A percentile compares a stretch with the other conserved stretches of the same genome.
These are phyloP conservation scores for Knipowitschia caucasica DNA, from an alignment of 2,797 vertebrate species.

Conservation along the genomic window DNA sequence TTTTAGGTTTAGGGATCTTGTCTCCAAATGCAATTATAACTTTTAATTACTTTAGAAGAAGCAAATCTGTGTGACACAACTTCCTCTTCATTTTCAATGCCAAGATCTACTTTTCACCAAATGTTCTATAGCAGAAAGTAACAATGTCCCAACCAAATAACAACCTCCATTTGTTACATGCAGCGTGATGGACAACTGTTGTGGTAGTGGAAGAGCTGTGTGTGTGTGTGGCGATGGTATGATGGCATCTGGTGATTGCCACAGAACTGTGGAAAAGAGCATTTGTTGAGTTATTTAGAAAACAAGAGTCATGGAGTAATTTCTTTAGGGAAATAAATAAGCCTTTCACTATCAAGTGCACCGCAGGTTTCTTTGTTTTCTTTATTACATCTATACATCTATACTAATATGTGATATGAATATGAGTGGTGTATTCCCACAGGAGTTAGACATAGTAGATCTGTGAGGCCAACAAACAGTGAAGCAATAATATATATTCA, in stretches of 20 bases:
- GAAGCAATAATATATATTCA: no score
- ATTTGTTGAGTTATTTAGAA: conserved; percentile 2
- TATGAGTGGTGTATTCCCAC: no score
- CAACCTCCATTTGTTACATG: conserved; percentile 21
- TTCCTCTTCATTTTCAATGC: conserved; percentile 6
- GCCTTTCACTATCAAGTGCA: background rate
- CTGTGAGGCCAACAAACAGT: no score
- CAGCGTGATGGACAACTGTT: conserved; percentile 8
- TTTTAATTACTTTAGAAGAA: background rate
- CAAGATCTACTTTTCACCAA: conserved; percentile 9
- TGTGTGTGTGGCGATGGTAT: background rate
- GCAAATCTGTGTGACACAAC: conserved; percentile 8
- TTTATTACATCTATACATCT: no score
- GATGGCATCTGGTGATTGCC: conserved; percentile 12
- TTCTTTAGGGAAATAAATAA: background rate
- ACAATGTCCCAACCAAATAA: conserved; percentile 3
- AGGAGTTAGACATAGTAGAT: no score
- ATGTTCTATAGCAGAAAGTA: conserved; percentile 11
- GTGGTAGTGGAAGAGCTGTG: background rate
- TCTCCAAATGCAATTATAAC: background rate
- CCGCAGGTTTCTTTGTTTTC: no score
- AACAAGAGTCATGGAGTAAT: background rate
- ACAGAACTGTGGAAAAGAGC: conserved; percentile 7
- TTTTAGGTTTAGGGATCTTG: background rate
- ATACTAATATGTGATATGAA: no score